A percentile compares a stretch with the other conserved stretches of the same genome.
Conservation (phyloP, 2,113 vertebrate species). For the Lepisosteus oculatus region DNA sequence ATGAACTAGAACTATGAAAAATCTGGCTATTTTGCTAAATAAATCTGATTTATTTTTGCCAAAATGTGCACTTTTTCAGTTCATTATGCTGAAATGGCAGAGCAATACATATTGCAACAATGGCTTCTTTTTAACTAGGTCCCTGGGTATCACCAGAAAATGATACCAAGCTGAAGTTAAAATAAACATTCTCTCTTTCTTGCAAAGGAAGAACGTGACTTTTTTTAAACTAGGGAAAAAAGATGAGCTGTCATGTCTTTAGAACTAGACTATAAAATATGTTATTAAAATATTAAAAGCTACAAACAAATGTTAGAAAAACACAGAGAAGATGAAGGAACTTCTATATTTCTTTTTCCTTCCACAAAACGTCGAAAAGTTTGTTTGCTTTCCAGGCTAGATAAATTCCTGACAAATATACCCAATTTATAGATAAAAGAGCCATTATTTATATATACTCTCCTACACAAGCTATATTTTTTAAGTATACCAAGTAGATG, state of each 20-base stretch:
- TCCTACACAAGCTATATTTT: conserved; percentile 2
- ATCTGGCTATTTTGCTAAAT: too few species aligned
- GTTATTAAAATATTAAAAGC: conserved; percentile 3
- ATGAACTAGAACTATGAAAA: too few species aligned
- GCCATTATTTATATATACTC: conserved; percentile 1
- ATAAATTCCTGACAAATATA: conserved; percentile 5
- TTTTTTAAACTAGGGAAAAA: neutral
- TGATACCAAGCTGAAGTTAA: neutral
- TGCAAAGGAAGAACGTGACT: neutral
- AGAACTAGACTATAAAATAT: neutral
- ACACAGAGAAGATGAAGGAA: neutral
- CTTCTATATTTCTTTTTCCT: neutral
- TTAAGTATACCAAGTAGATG: neutral
- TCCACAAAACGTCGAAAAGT: neutral
- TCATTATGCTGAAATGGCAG: too few species aligned
- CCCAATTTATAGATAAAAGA: neutral
- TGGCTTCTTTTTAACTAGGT: neutral
- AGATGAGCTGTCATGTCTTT: neutral
- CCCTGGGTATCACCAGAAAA: neutral
- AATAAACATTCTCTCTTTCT: neutral
- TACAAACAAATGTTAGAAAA: conserved; percentile 8
- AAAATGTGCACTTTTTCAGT: too few species aligned
- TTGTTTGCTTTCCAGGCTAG: neutral
- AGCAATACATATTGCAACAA: too few species aligned
- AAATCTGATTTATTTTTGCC: too few species aligned